These are phyloP conservation scores for Premnoplex brunnescens DNA, from an alignment of 2,797 vertebrate species.

Conservation along the genomic window DNA sequence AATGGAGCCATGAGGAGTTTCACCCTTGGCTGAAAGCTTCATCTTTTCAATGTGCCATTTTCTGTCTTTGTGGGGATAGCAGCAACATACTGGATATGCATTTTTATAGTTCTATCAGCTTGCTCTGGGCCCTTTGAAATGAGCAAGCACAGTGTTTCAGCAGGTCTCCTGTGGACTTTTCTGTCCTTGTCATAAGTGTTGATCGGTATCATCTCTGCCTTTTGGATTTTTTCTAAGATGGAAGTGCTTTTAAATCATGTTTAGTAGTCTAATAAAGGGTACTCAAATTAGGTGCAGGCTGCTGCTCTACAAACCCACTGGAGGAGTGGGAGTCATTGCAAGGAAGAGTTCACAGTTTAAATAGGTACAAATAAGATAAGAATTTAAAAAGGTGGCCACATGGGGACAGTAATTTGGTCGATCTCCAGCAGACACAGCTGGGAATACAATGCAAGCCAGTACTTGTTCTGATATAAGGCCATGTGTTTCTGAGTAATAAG, in stretches of 20 bases:
- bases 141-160: background rate
- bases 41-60: background rate
- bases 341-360: background rate
- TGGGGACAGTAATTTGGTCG: background rate
- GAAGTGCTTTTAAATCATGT: background rate
- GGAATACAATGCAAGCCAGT: background rate
- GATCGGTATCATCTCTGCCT: background rate
- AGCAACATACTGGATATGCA: background rate
- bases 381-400: background rate
- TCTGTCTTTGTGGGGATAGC: background rate
- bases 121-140: background rate
- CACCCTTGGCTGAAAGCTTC: background rate
- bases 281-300: background rate
- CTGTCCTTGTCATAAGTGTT: background rate
- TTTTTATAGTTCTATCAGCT: background rate
- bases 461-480: background rate
- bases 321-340: background rate
- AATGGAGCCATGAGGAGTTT: background rate
- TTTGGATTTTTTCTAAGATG: background rate
- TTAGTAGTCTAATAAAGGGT: background rate
- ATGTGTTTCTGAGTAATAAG: background rate
- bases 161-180: background rate
- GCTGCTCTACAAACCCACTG: background rate
- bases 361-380: background rate
- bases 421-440: background rate